Evolutionary conservation across 2,888 invertebrate genomes (phyloP).

Genomic region (Zelleria hepariella): DNA sequence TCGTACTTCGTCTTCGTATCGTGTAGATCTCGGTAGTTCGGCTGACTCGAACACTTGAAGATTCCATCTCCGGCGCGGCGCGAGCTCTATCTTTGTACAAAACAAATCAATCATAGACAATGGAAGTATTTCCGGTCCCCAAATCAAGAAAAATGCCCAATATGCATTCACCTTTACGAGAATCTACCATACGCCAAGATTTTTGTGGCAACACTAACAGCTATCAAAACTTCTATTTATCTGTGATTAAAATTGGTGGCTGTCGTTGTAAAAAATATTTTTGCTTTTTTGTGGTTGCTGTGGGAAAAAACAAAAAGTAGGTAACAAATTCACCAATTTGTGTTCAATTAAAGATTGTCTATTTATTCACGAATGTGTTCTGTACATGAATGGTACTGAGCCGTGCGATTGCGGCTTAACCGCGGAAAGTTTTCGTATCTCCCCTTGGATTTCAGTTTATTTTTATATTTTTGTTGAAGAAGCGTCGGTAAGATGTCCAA

Average conservation of each 20-base stretch:
- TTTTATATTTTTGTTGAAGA: background rate
- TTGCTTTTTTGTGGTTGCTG: background rate
- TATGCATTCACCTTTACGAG: background rate
- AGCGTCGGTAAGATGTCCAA: constrained; percentile 33
- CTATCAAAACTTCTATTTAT: too few relatives aligned
- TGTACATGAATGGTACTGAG: background rate
- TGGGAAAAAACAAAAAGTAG: background rate
- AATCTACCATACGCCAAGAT: background rate
- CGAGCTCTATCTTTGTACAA: too few relatives aligned
- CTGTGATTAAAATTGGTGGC: too few relatives aligned
- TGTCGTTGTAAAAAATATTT: background rate
- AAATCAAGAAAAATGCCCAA: too few relatives aligned
- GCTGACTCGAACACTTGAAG: too few relatives aligned
- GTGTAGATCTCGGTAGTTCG: too few relatives aligned
- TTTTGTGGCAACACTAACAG: background rate
- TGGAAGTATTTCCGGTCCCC: too few relatives aligned
- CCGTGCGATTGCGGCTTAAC: background rate
- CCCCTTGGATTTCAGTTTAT: background rate
- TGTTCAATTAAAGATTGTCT: background rate
- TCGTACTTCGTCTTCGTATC: too few relatives aligned
- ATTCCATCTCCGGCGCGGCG: too few relatives aligned
- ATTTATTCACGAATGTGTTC: background rate
- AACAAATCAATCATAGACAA: too few relatives aligned
- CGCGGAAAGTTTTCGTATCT: background rate
- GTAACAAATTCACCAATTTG: background rate